phyloP scores from a whole-genome alignment of 2,888 invertebrate genomes.

The Panopea generosa region DNA sequence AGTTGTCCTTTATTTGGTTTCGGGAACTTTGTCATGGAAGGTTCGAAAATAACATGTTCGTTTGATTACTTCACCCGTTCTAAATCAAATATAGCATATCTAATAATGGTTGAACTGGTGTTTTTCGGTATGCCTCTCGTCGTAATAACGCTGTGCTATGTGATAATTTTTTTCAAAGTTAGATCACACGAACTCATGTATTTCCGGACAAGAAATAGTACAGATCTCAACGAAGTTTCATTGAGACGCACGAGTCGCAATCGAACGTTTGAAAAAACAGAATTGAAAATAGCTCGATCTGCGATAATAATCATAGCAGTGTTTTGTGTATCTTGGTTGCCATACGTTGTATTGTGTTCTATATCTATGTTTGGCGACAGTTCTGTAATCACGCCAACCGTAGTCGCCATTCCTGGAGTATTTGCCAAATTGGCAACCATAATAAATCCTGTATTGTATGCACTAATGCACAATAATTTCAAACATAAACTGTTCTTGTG shows the following conservation, averaged over 20 bases:
- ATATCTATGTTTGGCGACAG: conserved; percentile 37
- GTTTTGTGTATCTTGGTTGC: conserved; percentile 44
- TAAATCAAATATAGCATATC: conserved; percentile 19
- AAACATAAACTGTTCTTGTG: conserved; percentile 11
- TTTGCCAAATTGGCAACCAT: conserved; percentile 43
- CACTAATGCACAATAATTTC: conserved; percentile 29
- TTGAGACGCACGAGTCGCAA: conserved; percentile 28
- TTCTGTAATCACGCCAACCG: conserved; percentile 19
- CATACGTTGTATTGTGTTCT: conserved; percentile 32
- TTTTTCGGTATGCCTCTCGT: conserved; percentile 30
- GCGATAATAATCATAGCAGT: conserved; percentile 16
- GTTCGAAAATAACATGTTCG: conserved; percentile 35
- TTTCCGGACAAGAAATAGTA: conserved; percentile 17
- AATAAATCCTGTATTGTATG: conserved; percentile 40
- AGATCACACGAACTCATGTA: conserved; percentile 32
- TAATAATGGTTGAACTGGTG: conserved; percentile 27
- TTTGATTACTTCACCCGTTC: conserved; percentile 37
- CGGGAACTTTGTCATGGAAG: conserved; percentile 39
- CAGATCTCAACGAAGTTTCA: conserved; percentile 13
- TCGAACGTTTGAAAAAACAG: conserved; percentile 25
- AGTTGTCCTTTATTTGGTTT: conserved; percentile 32
- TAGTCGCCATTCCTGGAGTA: conserved; percentile 29
- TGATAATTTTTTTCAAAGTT: conserved; percentile 27
- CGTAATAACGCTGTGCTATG: conserved; percentile 23
- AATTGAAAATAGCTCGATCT: conserved; percentile 30